A percentile compares a stretch with the other conserved stretches of the same genome.
These are phyloP conservation scores for Metalampra italica DNA, from an alignment of 2,888 invertebrate genomes.

Conservation along the genomic window DNA sequence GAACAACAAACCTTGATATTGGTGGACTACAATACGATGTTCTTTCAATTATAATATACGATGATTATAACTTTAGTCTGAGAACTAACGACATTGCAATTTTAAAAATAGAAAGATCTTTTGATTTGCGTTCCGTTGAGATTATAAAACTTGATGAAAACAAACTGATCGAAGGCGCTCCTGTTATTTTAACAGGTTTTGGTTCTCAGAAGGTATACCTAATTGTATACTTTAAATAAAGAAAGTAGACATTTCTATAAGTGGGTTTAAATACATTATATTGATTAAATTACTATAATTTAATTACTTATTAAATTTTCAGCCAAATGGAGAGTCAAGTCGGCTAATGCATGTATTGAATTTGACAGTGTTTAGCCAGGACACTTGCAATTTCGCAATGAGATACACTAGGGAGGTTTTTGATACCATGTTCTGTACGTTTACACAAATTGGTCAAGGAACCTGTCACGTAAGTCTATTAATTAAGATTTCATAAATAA, in stretches of 20 bases:
- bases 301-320: conserved; percentile 16
- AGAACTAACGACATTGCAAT: conserved; percentile 59
- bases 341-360: conserved; percentile 44
- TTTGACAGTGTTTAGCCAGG: conserved; percentile 56
- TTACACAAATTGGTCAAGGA: conserved; percentile 57
- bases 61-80: conserved; percentile 35
- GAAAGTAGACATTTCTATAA: too few species aligned
- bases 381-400: conserved; percentile 60
- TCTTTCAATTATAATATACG: conserved; percentile 35
- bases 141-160: conserved; percentile 33
- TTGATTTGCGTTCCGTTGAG: conserved; percentile 36
- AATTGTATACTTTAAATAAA: too few species aligned
- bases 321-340: conserved; percentile 53
- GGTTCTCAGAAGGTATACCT: conserved; percentile 52
- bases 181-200: conserved; percentile 53
- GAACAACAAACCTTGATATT: conserved; percentile 51
- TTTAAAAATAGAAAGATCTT: conserved; percentile 37
- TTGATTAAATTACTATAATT: background rate
- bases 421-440: conserved; percentile 65
- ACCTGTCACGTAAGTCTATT: conserved; percentile 59
- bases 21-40: conserved; percentile 42
- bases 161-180: conserved; percentile 44
- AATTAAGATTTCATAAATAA: too few species aligned
- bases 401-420: conserved; percentile 50
- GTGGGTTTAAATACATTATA: too few species aligned